Base-by-base conservation (phyloP, 2,888 invertebrate genomes). In the Druceiella hillmani region DNA sequence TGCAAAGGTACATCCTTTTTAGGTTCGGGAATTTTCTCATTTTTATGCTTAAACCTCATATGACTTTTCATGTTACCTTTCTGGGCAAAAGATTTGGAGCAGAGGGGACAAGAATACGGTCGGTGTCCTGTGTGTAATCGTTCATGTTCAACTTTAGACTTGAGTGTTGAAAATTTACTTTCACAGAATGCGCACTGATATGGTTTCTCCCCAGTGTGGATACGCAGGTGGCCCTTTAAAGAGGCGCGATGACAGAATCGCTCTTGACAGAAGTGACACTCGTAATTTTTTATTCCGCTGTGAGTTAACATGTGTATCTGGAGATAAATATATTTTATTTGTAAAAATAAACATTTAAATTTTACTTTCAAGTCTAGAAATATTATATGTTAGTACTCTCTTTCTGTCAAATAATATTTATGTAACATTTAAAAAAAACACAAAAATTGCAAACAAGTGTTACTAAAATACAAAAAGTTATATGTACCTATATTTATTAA, bases 21-120 rank as follows among this genome's bases (percentile, higher is more conserved):
- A n/a, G n/a, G n/a, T n/a, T n/a, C n/a, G n/a, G n/a, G n/a, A n/a
- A n/a, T n/a, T 25, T 46, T 43, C 1, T 41, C 22, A n/a, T 41
- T 41, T 33, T 43, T 41, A 27, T 46, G 46, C 22, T 46, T 46
- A 31, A 44, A 35, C 13, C 40, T 26, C 16, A 46, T 44, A 33
- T 46, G 46, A 16, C 46, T 46, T 22, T 46, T 46, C 46, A 46
- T 46, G 22, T 46, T 46, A 4, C 43, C 43, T 25, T 44, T 44
- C 32, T 46, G 46, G 1, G 41, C 38, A 25, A 46, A 46, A 9
- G 43, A 41, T 33, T 44, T 46, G 9, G 33, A 33, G 31, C 46
- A 46, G 14, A 39, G 32, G 2, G 46, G 46, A 29, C 46, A 46
- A 13, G 27, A 14, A 30, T 46, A 46, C 1, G 46, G 46, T 5